Evolutionary conservation across 2,888 invertebrate species (phyloP).

Genomic region (Chymomyza procnemis): DNA sequence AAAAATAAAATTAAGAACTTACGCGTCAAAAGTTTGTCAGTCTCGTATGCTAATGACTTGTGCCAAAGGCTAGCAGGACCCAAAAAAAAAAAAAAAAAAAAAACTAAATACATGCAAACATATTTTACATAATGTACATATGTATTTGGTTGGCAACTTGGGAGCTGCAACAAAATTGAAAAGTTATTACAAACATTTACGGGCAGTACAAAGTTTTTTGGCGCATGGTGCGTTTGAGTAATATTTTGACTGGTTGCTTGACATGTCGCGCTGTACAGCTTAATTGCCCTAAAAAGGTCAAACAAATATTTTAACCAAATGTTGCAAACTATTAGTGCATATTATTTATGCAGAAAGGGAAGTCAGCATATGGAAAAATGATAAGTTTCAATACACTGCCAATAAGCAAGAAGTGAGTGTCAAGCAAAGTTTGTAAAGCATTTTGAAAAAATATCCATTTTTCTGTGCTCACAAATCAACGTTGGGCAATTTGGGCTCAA

Average conservation of each 20-base stretch:
- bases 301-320: background rate
- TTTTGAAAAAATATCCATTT: too few species aligned
- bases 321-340: slow-evolving; percentile 1
- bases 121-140: background rate
- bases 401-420: too few species aligned
- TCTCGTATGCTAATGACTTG: slow-evolving; percentile 32
- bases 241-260: background rate
- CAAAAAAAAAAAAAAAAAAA: background rate
- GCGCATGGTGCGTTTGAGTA: background rate
- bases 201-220: slow-evolving; percentile 15
- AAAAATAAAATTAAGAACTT: background rate
- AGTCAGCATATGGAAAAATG: slow-evolving; percentile 41
- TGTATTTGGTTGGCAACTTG: slow-evolving; percentile 2
- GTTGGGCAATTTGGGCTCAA: too few species aligned
- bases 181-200: slow-evolving; percentile 29
- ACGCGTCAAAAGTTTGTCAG: slow-evolving; percentile 25
- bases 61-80: background rate
- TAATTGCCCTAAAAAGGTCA: background rate
- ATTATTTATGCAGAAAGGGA: slow-evolving; percentile 58
- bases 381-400: background rate
- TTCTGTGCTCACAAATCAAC: too few species aligned
- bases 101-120: background rate
- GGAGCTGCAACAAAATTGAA: slow-evolving; percentile 20
- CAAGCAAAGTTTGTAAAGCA: too few species aligned
- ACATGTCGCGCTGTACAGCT: slow-evolving; percentile 4